phyloP scores from a whole-genome alignment of 92 coral and sea anemone species.

The Metridium senile region DNA sequence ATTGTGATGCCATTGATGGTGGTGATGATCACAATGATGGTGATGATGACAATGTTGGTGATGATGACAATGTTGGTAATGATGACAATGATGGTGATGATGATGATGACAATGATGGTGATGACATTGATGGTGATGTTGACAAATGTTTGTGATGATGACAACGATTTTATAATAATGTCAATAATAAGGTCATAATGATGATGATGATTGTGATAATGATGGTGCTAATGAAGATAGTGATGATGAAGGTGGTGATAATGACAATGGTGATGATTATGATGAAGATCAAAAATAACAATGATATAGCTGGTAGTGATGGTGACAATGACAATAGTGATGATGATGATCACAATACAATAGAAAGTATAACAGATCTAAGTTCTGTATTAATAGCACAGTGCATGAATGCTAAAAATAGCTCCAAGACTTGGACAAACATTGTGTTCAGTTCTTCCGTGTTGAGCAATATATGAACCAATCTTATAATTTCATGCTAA shows the following conservation, averaged over 20 bases:
- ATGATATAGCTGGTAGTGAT: not conserved
- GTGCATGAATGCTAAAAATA: too few species aligned
- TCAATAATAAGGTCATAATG: not conserved
- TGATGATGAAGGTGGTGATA: not conserved
- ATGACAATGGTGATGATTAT: not conserved
- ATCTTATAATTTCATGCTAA: too few species aligned
- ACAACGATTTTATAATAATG: not conserved
- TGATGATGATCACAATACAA: not conserved
- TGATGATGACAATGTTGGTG: constrained; percentile 17
- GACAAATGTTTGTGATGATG: not conserved
- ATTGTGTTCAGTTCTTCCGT: too few species aligned
- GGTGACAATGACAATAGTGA: not conserved
- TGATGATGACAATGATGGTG: not conserved
- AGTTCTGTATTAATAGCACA: too few species aligned
- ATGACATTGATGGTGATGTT: not conserved
- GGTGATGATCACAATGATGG: constrained; percentile 19
- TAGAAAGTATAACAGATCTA: too few species aligned
- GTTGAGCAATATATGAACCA: too few species aligned
- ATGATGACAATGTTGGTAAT: constrained; percentile 10
- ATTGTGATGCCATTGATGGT: constrained; percentile 1
- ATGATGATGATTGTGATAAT: not conserved
- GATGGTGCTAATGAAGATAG: not conserved
- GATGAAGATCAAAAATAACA: not conserved
- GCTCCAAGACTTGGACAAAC: too few species aligned
- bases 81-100: constrained; percentile 5